Evolutionary conservation across 2,113 vertebrate species (phyloP), one percentile per base, ranked within the genome.

Genomic region (Chrysemys picta): DNA sequence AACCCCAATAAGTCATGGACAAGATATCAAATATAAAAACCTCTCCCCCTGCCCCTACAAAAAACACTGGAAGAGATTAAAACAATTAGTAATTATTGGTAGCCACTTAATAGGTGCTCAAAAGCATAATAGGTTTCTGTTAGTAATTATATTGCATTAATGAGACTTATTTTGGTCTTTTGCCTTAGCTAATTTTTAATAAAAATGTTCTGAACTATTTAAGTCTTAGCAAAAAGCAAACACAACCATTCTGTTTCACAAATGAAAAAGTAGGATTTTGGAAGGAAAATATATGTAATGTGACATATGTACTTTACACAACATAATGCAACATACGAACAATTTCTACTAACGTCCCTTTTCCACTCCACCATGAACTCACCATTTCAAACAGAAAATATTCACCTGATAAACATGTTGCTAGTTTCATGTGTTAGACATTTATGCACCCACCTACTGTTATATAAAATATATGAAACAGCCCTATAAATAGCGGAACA

Each of bases 41-140:
- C 17, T 10, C 8, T 5, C 8, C 19, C 65, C 17, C 65, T 1
- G 2, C 35, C 65, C 2, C 1, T 3, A 35, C 83, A 80, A 83
- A 93, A 90, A 96, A 97, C 93, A 96, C 79, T 96, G 96, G 87
- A 97, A 93, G 80, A 95, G 82, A 96, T 96, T 96, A 96, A 94
- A 96, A 47, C 31, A 93, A 79, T 88, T 97, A 95, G 89, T 87
- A 84, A 94, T 91, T 93, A 90, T 92, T 94, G 91, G 91, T 94
- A 96, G 96, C 85, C 59, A 95, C 82, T 79, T 95, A 82, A 84
- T 87, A 95, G 93, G 62, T 91, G 86, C 95, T 65, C 80, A 92
- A 95, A 97, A 94, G 65, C 78, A 90, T 4, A 27, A 89, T 12
- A 96, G 81, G 85, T 87, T 96, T 89, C 81, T 96, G 88, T 96